Percentiles rank a stretch among this genome's conserved stretches.
phyloP scores from a whole-genome alignment of 2,113 vertebrate species.

The Mustela nigripes region DNA sequence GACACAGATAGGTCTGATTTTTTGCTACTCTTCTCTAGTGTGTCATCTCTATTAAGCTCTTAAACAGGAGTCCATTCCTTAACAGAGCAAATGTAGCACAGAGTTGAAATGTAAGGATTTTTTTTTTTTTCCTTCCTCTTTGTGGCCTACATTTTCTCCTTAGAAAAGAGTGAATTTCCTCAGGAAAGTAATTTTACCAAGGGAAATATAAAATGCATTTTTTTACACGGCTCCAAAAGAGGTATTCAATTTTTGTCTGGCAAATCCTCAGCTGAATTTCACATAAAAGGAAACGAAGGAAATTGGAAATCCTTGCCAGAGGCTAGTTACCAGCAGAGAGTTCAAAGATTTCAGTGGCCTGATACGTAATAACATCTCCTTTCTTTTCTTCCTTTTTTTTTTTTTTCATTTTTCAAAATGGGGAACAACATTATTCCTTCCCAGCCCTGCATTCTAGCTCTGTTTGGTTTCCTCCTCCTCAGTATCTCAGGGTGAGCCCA shows the following conservation, averaged over 20 bases:
- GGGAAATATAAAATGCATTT: constrained; percentile 59
- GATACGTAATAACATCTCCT: neutral
- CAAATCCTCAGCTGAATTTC: constrained; percentile 22
- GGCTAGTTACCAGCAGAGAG: neutral
- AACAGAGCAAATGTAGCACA: neutral
- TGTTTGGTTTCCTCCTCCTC: neutral
- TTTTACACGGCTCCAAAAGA: neutral
- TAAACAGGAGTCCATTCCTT: neutral
- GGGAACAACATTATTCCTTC: neutral
- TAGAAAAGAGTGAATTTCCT: constrained; percentile 37
- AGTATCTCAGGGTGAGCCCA: too few relatives aligned
- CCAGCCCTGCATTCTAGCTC: neutral
- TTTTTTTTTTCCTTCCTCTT: neutral
- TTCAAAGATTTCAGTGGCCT: constrained; percentile 61
- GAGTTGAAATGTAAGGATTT: neutral
- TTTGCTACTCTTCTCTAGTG: neutral
- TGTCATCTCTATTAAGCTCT: neutral
- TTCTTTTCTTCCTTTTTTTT: neutral
- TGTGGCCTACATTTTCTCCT: constrained; percentile 47
- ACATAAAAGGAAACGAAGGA: constrained; percentile 63
- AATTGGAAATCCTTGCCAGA: constrained; percentile 73
- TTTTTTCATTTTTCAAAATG: constrained; percentile 10
- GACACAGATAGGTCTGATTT: neutral
- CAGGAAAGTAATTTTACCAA: constrained; percentile 51
- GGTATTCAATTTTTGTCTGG: constrained; percentile 6